phyloP scores from a whole-genome alignment of 2,113 vertebrate genomes.

The Corvus cornix region DNA sequence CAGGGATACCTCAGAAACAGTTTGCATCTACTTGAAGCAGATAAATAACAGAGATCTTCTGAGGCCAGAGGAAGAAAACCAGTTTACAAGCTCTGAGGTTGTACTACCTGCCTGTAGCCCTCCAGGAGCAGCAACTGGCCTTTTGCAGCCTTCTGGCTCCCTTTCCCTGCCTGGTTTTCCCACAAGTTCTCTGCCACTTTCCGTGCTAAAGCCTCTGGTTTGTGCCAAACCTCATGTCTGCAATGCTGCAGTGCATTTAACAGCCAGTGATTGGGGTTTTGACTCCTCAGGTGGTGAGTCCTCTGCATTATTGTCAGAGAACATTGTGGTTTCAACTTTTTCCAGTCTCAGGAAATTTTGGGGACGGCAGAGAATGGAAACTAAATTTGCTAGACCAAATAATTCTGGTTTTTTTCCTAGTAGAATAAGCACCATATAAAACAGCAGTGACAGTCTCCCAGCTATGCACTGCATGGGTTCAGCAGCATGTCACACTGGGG shows the following conservation, averaged over 20 bases:
- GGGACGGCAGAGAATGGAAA: background rate
- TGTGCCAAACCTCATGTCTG: conserved; percentile 21
- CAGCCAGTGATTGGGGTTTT: background rate
- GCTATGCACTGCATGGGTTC: background rate
- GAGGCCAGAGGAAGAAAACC: background rate
- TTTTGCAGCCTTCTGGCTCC: background rate
- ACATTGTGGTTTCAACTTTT: background rate
- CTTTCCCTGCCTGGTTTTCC: background rate
- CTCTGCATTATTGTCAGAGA: background rate
- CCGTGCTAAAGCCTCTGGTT: background rate
- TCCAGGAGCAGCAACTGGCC: background rate
- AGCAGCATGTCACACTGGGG: background rate
- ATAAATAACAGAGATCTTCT: background rate
- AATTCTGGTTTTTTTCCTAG: background rate
- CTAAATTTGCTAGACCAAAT: background rate
- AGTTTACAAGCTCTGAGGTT: background rate
- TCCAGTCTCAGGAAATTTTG: background rate
- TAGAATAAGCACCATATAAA: background rate
- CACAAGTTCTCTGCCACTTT: background rate
- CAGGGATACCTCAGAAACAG: background rate
- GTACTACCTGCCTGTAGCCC: background rate
- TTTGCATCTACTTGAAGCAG: background rate
- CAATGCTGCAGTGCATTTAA: background rate
- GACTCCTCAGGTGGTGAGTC: background rate
- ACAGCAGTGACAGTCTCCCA: background rate